phyloP scores from a whole-genome alignment of 2,797 vertebrate species.

The Mergus octosetaceus region DNA sequence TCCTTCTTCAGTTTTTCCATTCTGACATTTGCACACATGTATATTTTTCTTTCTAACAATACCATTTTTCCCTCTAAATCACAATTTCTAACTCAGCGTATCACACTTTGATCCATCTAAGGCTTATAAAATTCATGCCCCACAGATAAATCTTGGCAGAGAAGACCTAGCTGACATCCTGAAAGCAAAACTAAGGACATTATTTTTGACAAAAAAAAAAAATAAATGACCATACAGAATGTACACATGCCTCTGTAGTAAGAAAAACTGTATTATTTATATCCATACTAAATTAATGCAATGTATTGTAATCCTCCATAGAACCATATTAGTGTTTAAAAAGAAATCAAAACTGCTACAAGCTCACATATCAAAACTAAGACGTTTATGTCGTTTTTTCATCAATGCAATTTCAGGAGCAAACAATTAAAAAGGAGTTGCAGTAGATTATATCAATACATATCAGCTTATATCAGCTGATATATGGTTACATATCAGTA shows the following conservation, averaged over 20 bases:
- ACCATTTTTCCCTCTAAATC: neutral
- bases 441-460: neutral
- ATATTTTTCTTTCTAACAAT: neutral
- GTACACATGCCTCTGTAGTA: neutral
- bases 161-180: neutral
- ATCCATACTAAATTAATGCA: neutral
- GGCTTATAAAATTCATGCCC: neutral
- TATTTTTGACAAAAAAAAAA: neutral
- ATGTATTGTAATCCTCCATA: neutral
- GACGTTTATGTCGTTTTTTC: neutral
- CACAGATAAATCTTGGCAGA: neutral
- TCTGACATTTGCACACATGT: neutral
- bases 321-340: neutral
- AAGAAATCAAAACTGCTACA: neutral
- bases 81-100: neutral
- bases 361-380: neutral
- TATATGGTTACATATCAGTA: too few relatives aligned
- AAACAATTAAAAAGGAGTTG: neutral
- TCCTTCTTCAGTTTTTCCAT: neutral
- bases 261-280: neutral
- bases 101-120: neutral
- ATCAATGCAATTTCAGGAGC: neutral
- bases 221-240: neutral
- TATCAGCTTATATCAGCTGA: too few relatives aligned
- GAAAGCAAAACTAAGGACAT: neutral